phyloP scores from a whole-genome alignment of 2,113 vertebrate genomes.

The Raja brachyura region DNA sequence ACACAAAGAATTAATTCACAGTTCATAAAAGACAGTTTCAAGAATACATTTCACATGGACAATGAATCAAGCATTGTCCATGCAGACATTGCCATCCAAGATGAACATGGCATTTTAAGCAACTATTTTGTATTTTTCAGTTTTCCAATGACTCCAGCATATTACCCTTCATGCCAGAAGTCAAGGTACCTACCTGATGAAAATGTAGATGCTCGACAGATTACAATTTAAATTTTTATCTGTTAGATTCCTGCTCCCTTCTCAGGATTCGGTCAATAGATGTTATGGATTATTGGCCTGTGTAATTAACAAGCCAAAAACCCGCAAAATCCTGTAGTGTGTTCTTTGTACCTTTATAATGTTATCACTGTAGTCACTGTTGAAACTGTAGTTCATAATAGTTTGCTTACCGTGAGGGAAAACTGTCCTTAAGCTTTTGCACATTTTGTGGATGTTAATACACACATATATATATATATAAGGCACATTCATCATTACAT shows the following conservation, averaged over 20 bases:
- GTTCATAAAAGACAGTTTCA: background rate
- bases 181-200: background rate
- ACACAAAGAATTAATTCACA: background rate
- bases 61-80: background rate
- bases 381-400: background rate
- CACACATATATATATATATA: background rate
- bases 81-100: background rate
- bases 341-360: background rate
- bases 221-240: background rate
- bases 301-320: background rate
- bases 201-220: background rate
- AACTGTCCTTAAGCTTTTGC: background rate
- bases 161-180: background rate
- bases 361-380: background rate
- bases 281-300: background rate
- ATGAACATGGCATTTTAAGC: background rate
- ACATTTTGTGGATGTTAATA: background rate
- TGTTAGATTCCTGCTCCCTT: background rate
- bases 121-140: background rate
- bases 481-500: background rate
- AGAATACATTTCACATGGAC: background rate
- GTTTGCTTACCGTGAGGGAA: background rate
- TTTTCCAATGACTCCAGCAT: background rate
- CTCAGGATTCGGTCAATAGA: background rate
- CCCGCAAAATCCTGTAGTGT: background rate